Evolutionary conservation across 2,888 invertebrate genomes (phyloP).

Genomic region (Mayetiola destructor): DNA sequence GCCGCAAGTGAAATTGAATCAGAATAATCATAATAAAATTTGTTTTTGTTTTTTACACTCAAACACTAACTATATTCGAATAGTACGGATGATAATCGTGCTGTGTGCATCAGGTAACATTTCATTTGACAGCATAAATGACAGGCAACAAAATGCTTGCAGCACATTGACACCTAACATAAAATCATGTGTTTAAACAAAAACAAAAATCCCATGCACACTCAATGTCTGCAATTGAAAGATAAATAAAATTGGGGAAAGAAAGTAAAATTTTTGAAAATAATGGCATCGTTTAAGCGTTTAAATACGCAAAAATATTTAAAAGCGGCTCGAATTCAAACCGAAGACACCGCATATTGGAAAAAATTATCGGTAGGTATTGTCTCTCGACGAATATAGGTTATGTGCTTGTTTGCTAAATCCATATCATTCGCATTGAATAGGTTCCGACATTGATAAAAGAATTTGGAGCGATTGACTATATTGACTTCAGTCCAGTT

Average conservation of each 20-base stretch:
- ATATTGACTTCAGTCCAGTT: conserved; percentile 76
- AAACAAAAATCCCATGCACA: not conserved
- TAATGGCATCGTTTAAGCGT: conserved; percentile 26
- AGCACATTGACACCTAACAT: too few species aligned
- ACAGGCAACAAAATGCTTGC: not conserved
- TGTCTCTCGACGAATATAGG: conserved; percentile 20
- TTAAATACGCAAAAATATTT: conserved; percentile 28
- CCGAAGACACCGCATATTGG: conserved; percentile 66
- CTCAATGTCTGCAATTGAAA: not conserved
- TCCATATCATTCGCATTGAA: not conserved
- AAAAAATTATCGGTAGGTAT: conserved; percentile 67
- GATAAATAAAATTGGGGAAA: not conserved
- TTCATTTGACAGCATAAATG: not conserved
- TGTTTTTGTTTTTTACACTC: too few species aligned
- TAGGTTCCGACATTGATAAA: conserved; percentile 79
- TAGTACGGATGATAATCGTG: too few species aligned
- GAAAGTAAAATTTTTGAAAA: conserved; percentile 10
- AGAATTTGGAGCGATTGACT: conserved; percentile 84
- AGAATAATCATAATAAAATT: not conserved
- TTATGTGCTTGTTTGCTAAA: conserved; percentile 18
- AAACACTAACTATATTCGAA: too few species aligned
- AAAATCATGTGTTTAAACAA: not conserved
- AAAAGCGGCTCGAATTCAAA: conserved; percentile 11
- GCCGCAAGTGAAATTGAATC: not conserved
- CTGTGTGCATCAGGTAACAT: not conserved